These are phyloP conservation scores for Montipora foliosa DNA, from an alignment of 64 coral and sea anemone species.

Conservation along the genomic window DNA sequence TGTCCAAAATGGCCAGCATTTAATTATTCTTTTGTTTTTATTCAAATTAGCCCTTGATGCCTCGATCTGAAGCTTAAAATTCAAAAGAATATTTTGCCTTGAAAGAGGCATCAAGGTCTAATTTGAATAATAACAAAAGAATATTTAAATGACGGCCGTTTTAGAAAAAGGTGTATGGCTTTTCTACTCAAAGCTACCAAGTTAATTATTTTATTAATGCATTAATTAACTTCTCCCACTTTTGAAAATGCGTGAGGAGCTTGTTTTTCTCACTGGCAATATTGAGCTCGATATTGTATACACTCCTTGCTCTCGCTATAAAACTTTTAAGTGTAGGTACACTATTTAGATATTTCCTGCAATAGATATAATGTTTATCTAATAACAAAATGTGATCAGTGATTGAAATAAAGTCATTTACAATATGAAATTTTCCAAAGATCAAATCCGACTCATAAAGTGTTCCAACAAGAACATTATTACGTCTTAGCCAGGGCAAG, in stretches of 20 bases:
- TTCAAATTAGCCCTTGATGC: too few relatives aligned
- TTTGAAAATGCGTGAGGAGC: not conserved
- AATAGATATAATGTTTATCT: not conserved
- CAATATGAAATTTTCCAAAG: constrained; percentile 3
- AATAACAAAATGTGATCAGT: not conserved
- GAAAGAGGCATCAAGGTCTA: too few relatives aligned
- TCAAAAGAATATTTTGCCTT: too few relatives aligned
- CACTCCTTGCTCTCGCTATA: not conserved
- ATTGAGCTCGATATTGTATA: not conserved
- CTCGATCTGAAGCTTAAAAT: too few relatives aligned
- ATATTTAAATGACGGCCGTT: too few relatives aligned
- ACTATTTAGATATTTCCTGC: not conserved
- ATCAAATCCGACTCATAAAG: not conserved
- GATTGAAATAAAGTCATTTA: not conserved
- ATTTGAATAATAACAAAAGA: too few relatives aligned
- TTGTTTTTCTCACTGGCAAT: not conserved
- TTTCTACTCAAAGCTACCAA: not conserved
- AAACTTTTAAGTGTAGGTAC: not conserved
- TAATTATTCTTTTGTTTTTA: too few relatives aligned
- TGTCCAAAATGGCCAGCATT: too few relatives aligned
- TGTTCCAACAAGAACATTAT: not conserved
- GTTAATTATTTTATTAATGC: not conserved
- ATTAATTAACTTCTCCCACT: too few relatives aligned
- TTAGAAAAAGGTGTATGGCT: too few relatives aligned
- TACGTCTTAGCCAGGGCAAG: not conserved